Evolutionary conservation across 1,140 invertebrate species (phyloP), one percentile per base, ranked within the genome.

Genomic region (Dreissena polymorpha): DNA sequence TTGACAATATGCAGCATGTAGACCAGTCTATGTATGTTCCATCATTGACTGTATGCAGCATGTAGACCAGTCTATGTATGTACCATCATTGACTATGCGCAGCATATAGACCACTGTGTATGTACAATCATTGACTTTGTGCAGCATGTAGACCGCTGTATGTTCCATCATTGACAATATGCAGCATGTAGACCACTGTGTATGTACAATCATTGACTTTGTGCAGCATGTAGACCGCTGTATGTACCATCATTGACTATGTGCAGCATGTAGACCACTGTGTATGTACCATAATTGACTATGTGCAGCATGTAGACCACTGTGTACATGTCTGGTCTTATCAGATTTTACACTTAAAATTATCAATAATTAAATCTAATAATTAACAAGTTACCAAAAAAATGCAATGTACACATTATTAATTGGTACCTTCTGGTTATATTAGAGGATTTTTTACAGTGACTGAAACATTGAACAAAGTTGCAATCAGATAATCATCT

Each of bases 11-110:
- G 14, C 70, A 82, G 29, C 2, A 64, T 23, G 79, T 82, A n/a
- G 79, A 82, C 27, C 71, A 73, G n/a, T n/a, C 74, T 82, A 70
- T 74, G 79, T 82, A 74, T 67, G 79, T 82, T 10, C 25, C 67
- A 21, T 80, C 68, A 63, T 80, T 10, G 69, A 80, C 21, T 80
- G 55, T 53, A 53, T 80, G 13, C 68, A 80, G 49, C 5, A 68
- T 18, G 78, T 80, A 25, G 78, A 80, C 27, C 78, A 80, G 65
- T 80, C n/a, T n/a, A n/a, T n/a, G 78, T 80, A 72, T 64, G 78
- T 80, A 69, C 67, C 60, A 63, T 80, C 68, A 63, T 80, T 10
- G 69, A 80, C 21, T 80, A 60, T 53, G 69, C 71, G 13, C 68
- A 80, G 49, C 5, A 68, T 18, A 68, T 80, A 25, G 78, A 80